Base-by-base conservation (phyloP, 2,113 vertebrate species). In the Andinoacara biseriatus region DNA sequence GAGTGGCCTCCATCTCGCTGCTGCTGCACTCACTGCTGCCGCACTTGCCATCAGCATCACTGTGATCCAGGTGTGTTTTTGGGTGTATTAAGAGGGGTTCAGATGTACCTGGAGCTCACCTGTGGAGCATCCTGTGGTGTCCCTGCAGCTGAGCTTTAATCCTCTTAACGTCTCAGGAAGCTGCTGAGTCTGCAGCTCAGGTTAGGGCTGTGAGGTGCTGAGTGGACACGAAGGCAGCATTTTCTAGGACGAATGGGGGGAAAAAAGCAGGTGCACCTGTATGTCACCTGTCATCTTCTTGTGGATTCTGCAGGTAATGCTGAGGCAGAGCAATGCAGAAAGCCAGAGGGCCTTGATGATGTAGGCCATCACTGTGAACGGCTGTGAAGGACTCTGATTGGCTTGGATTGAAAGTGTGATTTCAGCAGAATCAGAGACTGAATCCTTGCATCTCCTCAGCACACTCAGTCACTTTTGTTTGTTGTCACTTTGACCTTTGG, bases 1-100 rank as follows among this genome's bases (percentile, higher is more conserved):
- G 22, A 69, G 63, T 15, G 0, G 0, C 8, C 4, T 29, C 11
- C 33, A 33, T 33, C 35, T 46, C 38, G 10, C 43, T 15, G n/a
- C 24, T 13, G 40, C 40, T 6, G 5, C 33, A 35, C 35, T 46
- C 38, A 5, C 26, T 10, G 22, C 26, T 5, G 13, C 10, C 38
- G 2, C 3, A 3, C 38, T 40, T 10, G 38, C 38, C 9, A 10
- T 38, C 63, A 49, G 63, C 3, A 6, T 67, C 14, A 29, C 63
- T 13, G 10, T 46, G 63, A 67, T 67, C 22, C 22, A 67, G 40
- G n/a, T 67, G 63, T 26, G 15, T 40, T 29, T 11, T 15, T 29
- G 14, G 5, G 40, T 4, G 4, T 43, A 3, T 5, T 4, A 11
- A 46, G 22, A 2, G 24, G 63, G 24, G 3, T 5, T 46, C 63